Percentiles rank a stretch among this genome's conserved stretches.
These are phyloP conservation scores for Eilema depressum DNA, from an alignment of 2,888 invertebrate genomes.

Conservation along the genomic window DNA sequence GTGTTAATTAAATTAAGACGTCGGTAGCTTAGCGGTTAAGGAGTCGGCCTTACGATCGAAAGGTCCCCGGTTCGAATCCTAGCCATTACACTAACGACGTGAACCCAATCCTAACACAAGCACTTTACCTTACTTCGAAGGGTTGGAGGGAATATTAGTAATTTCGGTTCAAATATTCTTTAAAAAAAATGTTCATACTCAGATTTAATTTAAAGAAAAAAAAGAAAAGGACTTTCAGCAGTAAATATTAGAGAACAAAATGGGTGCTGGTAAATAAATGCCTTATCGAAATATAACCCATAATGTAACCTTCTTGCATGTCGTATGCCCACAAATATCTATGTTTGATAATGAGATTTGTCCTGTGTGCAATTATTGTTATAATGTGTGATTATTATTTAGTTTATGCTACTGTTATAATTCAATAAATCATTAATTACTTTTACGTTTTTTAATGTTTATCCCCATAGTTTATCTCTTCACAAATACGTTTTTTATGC, in stretches of 20 bases:
- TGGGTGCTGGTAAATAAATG: constrained; percentile 23
- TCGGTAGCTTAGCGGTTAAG: no score
- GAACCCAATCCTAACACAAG: no score
- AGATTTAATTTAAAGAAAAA: no score
- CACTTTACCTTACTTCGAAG: no score
- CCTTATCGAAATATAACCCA: constrained; percentile 25
- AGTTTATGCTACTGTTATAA: constrained; percentile 69
- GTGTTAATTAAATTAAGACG: no score
- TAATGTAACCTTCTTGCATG: constrained; percentile 17
- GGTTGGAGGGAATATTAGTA: no score
- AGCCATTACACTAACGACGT: no score
- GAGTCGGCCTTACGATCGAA: no score
- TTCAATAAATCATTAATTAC: constrained; percentile 74
- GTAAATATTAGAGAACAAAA: constrained; percentile 2
- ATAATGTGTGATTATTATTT: constrained; percentile 59
- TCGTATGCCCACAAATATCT: constrained; percentile 17
- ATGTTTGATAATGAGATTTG: constrained; percentile 37
- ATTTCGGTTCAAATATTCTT: no score
- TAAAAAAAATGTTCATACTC: no score
- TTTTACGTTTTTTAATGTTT: constrained; percentile 31
- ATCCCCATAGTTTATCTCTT: neutral
- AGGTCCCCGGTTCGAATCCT: no score
- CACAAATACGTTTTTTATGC: neutral
- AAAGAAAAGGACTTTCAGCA: neutral
- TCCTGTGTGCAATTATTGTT: constrained; percentile 68